Evolutionary conservation across 2,113 vertebrate genomes (phyloP), one percentile per base, ranked within the genome.

Genomic region (Aegithalos caudatus): DNA sequence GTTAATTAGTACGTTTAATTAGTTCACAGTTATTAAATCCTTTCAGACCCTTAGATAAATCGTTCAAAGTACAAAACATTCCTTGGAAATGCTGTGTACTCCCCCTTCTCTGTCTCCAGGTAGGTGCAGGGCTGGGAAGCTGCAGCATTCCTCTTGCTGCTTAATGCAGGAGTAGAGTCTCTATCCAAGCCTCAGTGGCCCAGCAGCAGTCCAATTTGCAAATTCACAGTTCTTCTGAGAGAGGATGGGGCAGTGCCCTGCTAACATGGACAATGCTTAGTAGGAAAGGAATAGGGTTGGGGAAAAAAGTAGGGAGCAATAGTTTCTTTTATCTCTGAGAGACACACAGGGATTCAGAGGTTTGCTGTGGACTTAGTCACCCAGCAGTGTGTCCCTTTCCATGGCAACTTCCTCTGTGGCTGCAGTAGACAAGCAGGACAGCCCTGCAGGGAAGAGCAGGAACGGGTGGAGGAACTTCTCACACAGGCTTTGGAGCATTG

Each of bases 1-100:
- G 90, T 96, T 95, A 96, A 96, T 96, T 94, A 96, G 93, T 67
- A 92, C 23, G 18, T 81, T 94, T 97, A 96, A 96, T 96, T 96
- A 94, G 93, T 81, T 96, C 81, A 69, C 87, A 44, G 69, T 94
- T 95, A 96, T 95, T 94, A 96, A 95, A 92, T 92, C 76, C 79
- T 94, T 96, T 83, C 92, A 94, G 85, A 86, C 79, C 44, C 56
- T 93, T 73, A 90, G 88, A 95, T 90, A 93, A 86, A 96, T 86
- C 0, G 0, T 50, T 83, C 67, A 16, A 88, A 94, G 78, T 54
- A 91, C 53, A 90, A 92, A 94, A 90, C 67, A 84, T 86, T 42
- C 69, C 38, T 83, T 78, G 58, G 71, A 92, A 90, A 90, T 47
- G 56, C 67, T 64, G 42, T 64, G 81, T 90, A 72, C 64, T 66